These are phyloP conservation scores for Todiramphus chloris DNA, from an alignment of 2,113 vertebrate species.

Conservation along the genomic window DNA sequence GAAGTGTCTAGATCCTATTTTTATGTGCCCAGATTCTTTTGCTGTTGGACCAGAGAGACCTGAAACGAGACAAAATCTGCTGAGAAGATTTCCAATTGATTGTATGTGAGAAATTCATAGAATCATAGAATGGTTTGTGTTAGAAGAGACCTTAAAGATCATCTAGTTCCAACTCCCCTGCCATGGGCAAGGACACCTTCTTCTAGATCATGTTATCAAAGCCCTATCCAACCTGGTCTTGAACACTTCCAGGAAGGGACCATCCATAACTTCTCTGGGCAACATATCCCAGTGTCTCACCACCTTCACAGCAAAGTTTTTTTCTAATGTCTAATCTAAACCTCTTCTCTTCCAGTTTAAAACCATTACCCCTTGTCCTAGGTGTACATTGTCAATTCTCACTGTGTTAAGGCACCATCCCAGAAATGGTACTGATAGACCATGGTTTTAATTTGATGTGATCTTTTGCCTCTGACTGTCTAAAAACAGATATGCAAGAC, in stretches of 20 bases:
- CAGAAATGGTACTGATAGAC: not conserved
- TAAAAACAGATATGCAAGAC: not conserved
- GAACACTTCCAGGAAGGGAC: not conserved
- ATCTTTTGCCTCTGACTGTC: not conserved
- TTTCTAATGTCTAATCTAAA: not conserved
- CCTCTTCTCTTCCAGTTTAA: not conserved
- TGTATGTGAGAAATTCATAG: not conserved
- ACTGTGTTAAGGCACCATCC: not conserved
- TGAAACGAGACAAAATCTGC: not conserved
- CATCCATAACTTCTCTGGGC: not conserved
- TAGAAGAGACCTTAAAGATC: not conserved
- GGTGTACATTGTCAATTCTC: not conserved
- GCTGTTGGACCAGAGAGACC: accelerated
- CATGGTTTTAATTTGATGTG: not conserved
- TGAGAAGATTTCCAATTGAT: not conserved
- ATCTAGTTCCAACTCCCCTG: not conserved
- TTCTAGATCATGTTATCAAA: not conserved
- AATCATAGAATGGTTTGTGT: not conserved
- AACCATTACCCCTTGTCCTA: not conserved
- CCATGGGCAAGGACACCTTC: not conserved
- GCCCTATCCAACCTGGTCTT: not conserved
- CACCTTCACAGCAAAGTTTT: not conserved
- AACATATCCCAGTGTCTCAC: not conserved
- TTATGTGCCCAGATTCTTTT: not conserved
- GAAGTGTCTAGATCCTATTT: not conserved